phyloP scores from a whole-genome alignment of 2,113 vertebrate species.

The Typhlomys cinereus region DNA sequence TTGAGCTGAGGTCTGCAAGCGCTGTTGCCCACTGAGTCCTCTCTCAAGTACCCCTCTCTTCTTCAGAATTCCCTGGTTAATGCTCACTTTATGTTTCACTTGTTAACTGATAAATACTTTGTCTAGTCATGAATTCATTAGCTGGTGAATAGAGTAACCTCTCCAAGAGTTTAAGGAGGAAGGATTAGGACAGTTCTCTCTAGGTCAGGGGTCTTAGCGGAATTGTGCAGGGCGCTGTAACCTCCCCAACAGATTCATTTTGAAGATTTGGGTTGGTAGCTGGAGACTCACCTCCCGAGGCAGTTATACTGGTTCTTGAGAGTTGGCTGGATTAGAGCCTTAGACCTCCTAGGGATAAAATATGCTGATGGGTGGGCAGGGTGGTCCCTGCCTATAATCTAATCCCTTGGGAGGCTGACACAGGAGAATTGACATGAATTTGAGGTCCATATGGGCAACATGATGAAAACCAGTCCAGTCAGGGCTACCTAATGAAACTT shows the following conservation, averaged over 20 bases:
- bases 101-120: too few relatives aligned
- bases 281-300: background rate
- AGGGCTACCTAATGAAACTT: background rate
- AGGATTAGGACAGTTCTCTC: background rate
- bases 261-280: background rate
- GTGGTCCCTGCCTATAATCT: background rate
- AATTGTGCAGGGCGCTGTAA: rapidly evolving
- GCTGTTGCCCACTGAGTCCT: too few relatives aligned
- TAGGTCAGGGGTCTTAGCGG: background rate
- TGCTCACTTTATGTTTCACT: too few relatives aligned
- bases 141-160: too few relatives aligned
- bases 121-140: too few relatives aligned
- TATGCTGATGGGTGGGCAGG: background rate
- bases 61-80: too few relatives aligned
- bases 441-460: background rate
- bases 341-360: background rate
- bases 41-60: too few relatives aligned
- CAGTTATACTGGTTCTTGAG: background rate
- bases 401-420: background rate
- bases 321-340: background rate
- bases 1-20: too few relatives aligned
- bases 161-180: background rate
- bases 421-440: background rate
- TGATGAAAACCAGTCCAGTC: background rate
- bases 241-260: background rate